Percentiles rank a stretch among this genome's conserved stretches.
Evolutionary conservation across 2,888 invertebrate genomes (phyloP).

Genomic region (Chymomyza caudatula): DNA sequence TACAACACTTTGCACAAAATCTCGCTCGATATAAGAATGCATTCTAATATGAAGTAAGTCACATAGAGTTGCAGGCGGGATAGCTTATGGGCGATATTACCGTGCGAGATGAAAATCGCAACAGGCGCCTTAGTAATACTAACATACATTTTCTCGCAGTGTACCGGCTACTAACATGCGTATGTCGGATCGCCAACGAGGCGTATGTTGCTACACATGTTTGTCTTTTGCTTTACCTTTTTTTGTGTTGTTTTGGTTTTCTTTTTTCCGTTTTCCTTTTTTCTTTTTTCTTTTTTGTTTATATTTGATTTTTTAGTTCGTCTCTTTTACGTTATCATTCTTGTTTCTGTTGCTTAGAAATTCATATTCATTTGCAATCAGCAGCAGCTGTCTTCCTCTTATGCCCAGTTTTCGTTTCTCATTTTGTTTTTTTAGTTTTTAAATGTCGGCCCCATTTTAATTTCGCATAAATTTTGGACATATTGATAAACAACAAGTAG

Average conservation of each 20-base stretch:
- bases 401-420: background rate
- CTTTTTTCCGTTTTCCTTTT: no score
- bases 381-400: slow-evolving; percentile 15
- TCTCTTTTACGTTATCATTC: slow-evolving; percentile 26
- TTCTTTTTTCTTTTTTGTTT: no score
- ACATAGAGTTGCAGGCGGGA: no score
- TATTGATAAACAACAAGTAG: background rate
- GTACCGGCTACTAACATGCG: background rate
- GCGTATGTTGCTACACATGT: slow-evolving; percentile 1
- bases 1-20: no score
- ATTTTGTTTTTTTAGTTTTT: background rate
- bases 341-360: slow-evolving; percentile 35
- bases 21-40: no score
- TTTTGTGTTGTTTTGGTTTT: background rate
- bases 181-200: background rate
- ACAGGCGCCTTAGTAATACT: no score
- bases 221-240: background rate
- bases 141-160: background rate
- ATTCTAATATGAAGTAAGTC: no score
- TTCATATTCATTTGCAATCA: slow-evolving; percentile 45
- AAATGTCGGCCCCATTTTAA: background rate
- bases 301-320: slow-evolving; percentile 20
- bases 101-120: no score
- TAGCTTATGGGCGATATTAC: no score
- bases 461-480: background rate